These are phyloP conservation scores for Brachymystax lenok DNA, from an alignment of 2,797 vertebrate genomes.

Conservation along the genomic window DNA sequence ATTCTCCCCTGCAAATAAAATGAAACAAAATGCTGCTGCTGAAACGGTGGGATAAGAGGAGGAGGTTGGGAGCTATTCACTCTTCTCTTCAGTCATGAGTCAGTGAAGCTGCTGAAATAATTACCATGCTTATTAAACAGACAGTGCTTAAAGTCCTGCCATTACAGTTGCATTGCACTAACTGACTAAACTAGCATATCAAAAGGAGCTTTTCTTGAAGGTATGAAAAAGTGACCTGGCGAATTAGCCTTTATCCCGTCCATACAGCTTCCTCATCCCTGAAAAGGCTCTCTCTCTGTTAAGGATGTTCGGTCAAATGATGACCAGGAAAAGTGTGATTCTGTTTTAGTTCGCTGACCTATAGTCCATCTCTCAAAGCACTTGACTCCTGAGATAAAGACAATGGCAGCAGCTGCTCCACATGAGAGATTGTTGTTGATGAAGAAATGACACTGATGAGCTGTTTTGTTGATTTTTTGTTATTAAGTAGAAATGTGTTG, in stretches of 20 bases:
- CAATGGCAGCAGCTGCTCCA: neutral
- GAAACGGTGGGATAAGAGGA: neutral
- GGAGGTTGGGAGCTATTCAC: neutral
- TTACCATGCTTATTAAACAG: neutral
- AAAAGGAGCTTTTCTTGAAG: neutral
- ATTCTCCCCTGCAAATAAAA: conserved; percentile 17
- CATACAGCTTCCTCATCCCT: neutral
- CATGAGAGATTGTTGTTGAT: neutral
- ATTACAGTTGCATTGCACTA: neutral
- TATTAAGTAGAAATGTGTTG: neutral
- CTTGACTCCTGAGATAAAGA: neutral
- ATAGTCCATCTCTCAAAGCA: neutral
- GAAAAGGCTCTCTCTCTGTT: neutral
- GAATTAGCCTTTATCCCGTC: neutral
- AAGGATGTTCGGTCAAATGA: neutral
- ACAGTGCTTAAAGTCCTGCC: neutral
- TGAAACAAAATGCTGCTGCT: neutral
- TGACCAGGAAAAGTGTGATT: conserved; percentile 1
- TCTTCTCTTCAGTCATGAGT: conserved; percentile 1
- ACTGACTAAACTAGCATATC: neutral
- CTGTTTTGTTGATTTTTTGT: neutral
- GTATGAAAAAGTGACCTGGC: neutral
- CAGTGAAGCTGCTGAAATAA: conserved; percentile 11
- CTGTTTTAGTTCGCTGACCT: neutral
- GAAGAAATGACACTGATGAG: neutral